Conservation (phyloP, 2,888 invertebrate genomes). For the Melitaea athalia region DNA sequence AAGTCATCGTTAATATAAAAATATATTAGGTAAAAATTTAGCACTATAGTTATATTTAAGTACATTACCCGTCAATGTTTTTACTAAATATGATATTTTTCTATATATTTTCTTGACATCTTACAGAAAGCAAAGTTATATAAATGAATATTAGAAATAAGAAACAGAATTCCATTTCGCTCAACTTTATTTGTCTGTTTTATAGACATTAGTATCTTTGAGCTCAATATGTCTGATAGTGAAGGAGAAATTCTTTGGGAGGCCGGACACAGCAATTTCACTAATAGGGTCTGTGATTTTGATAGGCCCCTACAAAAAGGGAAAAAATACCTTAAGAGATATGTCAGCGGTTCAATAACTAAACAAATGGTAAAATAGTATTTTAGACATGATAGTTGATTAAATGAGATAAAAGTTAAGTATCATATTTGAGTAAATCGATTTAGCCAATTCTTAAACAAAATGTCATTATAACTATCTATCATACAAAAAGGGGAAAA, state of each 20-base stretch:
- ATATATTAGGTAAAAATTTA: neutral
- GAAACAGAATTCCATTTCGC: conserved; percentile 15
- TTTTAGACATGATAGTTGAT: conserved; percentile 13
- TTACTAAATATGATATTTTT: neutral
- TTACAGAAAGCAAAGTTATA: neutral
- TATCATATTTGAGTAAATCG: neutral
- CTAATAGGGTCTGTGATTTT: conserved; percentile 45
- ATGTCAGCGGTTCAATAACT: conserved; percentile 33
- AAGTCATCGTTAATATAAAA: neutral
- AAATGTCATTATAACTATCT: neutral
- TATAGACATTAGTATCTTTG: conserved; percentile 30
- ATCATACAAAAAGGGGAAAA: no score
- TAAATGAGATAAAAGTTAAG: neutral
- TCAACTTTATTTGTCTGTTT: conserved; percentile 22
- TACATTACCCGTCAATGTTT: neutral
- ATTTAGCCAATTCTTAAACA: neutral
- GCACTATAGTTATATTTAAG: neutral
- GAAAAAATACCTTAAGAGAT: conserved; percentile 36
- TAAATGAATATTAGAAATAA: conserved; percentile 15
- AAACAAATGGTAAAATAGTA: conserved; percentile 48
- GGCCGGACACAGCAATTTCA: conserved; percentile 43
- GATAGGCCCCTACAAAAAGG: conserved; percentile 36
- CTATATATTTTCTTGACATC: neutral
- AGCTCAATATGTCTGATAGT: conserved; percentile 38
- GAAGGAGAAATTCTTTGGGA: conserved; percentile 37